Conservation (phyloP, 2,888 invertebrate genomes). For the Cylloceria caligata region DNA sequence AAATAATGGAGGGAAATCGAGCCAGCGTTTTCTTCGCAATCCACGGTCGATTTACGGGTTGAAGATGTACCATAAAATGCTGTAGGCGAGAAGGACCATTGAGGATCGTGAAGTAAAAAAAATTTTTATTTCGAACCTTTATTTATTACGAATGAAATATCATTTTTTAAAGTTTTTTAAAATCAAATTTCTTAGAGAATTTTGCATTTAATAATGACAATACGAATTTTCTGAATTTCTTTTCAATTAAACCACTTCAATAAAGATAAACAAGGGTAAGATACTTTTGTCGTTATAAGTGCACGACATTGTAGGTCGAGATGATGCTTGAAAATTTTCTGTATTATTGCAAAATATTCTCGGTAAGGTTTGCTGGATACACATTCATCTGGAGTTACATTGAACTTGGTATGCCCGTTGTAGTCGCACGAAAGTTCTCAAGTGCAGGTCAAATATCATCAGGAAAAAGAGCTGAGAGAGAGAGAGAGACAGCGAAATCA, state of each 20-base stretch:
- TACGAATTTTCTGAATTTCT: neutral
- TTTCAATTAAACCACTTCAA: neutral
- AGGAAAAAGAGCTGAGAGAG: neutral
- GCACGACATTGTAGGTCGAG: neutral
- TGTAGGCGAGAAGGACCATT: neutral
- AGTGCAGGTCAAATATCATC: conserved; percentile 55
- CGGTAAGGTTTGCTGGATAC: neutral
- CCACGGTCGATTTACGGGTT: conserved; percentile 18
- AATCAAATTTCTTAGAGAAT: too few relatives aligned
- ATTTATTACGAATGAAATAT: neutral
- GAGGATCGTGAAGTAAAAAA: neutral
- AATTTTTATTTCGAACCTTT: neutral
- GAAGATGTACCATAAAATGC: neutral
- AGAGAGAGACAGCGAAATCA: conserved; percentile 34
- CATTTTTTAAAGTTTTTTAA: neutral
- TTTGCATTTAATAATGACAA: neutral
- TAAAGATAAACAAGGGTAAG: neutral
- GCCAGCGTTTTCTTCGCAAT: conserved; percentile 17
- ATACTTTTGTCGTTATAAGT: neutral
- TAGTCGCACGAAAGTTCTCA: conserved; percentile 19
- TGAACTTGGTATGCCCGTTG: conserved; percentile 13
- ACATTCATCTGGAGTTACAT: neutral
- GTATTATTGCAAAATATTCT: neutral
- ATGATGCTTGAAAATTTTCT: neutral
- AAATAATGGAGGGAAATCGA: conserved; percentile 56